Base-by-base conservation (phyloP, 2,888 invertebrate genomes). In the Drosophila kambysellisi region DNA sequence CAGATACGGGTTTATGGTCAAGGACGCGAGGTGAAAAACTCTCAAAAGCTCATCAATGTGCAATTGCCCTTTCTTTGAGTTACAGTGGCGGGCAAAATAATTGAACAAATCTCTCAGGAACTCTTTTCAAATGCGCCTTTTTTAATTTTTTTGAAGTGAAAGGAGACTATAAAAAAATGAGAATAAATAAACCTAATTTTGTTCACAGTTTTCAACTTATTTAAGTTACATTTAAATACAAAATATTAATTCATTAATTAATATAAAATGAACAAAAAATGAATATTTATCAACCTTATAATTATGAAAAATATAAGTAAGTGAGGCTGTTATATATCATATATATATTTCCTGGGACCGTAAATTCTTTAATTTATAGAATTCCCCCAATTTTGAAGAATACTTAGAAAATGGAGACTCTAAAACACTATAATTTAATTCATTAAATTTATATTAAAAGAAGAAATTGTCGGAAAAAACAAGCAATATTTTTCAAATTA, bases 1-100 rank as follows among this genome's bases (percentile, higher is more conserved):
- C 32, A 50, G 29, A 54, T 70, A 71, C 66, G 76, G 76, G 89
- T 76, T 84, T 83, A 84, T 76, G 84, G 89, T 78, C 89, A 84
- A 84, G 84, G 84, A 89, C 85, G 64, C 51, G 37, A 60, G 52
- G 48, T 74, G 74, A 81, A 76, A 67, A 61, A 6, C 46, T 29
- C 8, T 7, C 3, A 3, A 15, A 39, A 39, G 5, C 32, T 46
- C 39, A 17, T 33, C 30, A 43, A 46, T 17, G 30, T 20, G 3
- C 9, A 15, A 39, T 52, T 69, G 30, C 69, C 32, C 69, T 70
- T 46, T 67, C 33, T n/a, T 33, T 20, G n/a, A 17, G 32, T 32
- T 3, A 15, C 32, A 30, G 46, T 64, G 57, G 50, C 17, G 5
- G 9, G 7, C 25, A 20, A 58, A 46, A 43, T 20, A 20, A 43